Conservation (phyloP, 2,797 vertebrate species). For the Trichosurus vulpecula region DNA sequence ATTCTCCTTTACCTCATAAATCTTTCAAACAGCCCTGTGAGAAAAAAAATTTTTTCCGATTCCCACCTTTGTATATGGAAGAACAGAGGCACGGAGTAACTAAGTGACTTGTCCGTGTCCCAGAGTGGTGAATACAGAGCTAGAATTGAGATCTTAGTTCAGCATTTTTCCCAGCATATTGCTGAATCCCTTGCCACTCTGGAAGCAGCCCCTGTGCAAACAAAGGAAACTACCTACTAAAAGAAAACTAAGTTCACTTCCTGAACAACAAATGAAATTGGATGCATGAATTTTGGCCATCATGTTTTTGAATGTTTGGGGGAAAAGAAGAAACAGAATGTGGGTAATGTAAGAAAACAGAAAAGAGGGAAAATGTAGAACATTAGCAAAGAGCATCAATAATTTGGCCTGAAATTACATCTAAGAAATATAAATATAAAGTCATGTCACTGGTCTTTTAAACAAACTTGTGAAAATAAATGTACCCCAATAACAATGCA, state of each 20-base stretch:
- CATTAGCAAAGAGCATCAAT: not conserved
- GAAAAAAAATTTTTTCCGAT: conserved; percentile 14
- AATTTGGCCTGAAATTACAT: conserved; percentile 63
- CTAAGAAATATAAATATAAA: conserved; percentile 59
- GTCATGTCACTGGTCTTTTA: conserved; percentile 55
- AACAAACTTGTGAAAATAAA: conserved; percentile 46
- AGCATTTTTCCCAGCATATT: conserved; percentile 29
- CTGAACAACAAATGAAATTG: conserved; percentile 31
- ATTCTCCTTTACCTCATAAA: conserved; percentile 49
- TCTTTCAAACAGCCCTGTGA: conserved; percentile 50
- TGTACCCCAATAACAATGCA: not conserved
- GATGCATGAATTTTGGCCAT: conserved; percentile 37
- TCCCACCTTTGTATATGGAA: conserved; percentile 28
- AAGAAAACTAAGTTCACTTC: not conserved
- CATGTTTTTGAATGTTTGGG: conserved; percentile 32
- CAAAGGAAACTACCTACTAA: conserved; percentile 48
- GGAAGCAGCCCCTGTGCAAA: conserved; percentile 50
- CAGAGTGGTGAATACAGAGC: conserved; percentile 47
- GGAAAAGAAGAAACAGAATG: not conserved
- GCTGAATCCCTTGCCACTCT: conserved; percentile 28
- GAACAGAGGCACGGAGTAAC: conserved; percentile 59
- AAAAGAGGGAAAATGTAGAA: not conserved
- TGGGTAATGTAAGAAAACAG: not conserved
- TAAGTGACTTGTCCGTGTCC: conserved; percentile 54
- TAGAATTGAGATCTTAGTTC: conserved; percentile 5